phyloP scores from a whole-genome alignment of 2,113 vertebrate species.

The Corapipo altera region DNA sequence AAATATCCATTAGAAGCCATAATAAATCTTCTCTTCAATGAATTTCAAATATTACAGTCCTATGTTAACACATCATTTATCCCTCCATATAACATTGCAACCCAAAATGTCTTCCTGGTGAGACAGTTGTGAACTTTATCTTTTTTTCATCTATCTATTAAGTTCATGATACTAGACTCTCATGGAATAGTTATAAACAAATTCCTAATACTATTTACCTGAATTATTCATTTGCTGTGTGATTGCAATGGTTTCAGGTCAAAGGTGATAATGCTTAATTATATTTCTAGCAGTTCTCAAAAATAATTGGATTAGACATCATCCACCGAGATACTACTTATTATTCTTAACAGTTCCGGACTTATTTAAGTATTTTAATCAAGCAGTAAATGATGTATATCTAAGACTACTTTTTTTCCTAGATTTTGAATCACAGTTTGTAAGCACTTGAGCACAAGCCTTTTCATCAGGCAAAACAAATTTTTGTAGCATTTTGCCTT shows the following conservation, averaged over 20 bases:
- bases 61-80: neutral
- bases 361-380: conserved; percentile 58
- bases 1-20: neutral
- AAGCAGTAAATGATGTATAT: conserved; percentile 43
- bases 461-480: conserved; percentile 46
- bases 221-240: conserved; percentile 52
- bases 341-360: conserved; percentile 49
- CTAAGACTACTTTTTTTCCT: neutral
- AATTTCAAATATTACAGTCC: neutral
- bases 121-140: neutral
- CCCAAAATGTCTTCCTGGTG: neutral
- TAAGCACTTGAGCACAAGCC: neutral
- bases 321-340: conserved; percentile 18
- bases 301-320: conserved; percentile 65
- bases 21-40: neutral
- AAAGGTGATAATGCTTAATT: conserved; percentile 37
- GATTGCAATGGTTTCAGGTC: conserved; percentile 6
- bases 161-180: neutral
- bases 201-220: neutral
- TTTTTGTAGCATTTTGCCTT: conserved; percentile 6
- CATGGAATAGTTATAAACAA: conserved; percentile 2
- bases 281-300: conserved; percentile 35
- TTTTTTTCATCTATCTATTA: neutral
- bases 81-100: neutral
- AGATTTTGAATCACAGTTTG: conserved; percentile 13